Evolutionary conservation across 2,797 vertebrate species (phyloP), one percentile per base, ranked within the genome.

Genomic region (Sebastes baramenuke): DNA sequence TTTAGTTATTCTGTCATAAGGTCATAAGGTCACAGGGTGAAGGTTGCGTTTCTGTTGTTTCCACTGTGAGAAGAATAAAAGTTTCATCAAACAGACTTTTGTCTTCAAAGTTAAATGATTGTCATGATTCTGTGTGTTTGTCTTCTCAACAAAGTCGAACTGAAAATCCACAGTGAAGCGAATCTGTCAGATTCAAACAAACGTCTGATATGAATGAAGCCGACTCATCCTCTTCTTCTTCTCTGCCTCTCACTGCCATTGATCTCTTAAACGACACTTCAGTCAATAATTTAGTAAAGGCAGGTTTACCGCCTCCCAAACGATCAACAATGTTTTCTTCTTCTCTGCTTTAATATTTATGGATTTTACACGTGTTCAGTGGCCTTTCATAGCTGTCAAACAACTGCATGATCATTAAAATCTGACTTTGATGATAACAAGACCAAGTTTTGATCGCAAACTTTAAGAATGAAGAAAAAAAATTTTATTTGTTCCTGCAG

Each of bases 271-370:
- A 71, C 25, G 0, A 75, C 66, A 75, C 77, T 54, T 82, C 32
- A 71, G 70, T 82, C 86, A 85, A 77, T 85, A 69, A 77, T 64
- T 87, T 7, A 87, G 38, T 67, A 81, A 52, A 59, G 74, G 72
- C 67, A 71, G 61, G 38, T 72, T 59, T 12, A 13, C 22, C 2
- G 52, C 22, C 14, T 68, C 54, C 59, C 42, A 46, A 46, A 46
- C 70, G 52, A 72, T 75, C 58, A 60, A 30, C 32, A 36, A 20
- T 12, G 32, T 60, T 66, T 30, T 72, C 32, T 49, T 64, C 36
- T 3, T 32, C 14, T 65, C n/a, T 69, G 62, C 58, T 84, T 24
- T 49, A 14, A 62, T 78, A 20, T 73, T 38, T 22, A 24, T 29
- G 80, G 4, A 32, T 22, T 52, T 27, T 25, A 24, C 75, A 46